Conservation (phyloP, 2,113 vertebrate genomes). For the Centropus unirufus region DNA sequence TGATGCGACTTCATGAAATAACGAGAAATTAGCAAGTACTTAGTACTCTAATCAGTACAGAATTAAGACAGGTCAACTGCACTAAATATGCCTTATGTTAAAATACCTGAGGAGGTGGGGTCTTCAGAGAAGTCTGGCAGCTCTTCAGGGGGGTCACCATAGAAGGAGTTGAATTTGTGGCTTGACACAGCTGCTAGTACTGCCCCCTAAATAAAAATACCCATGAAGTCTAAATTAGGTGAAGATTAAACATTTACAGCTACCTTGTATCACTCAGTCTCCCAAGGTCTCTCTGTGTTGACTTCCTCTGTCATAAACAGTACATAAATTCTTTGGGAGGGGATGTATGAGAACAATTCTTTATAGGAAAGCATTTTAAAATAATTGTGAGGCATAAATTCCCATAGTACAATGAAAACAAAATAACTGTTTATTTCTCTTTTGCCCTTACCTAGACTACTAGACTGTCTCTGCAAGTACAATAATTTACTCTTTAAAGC, state of each 20-base stretch:
- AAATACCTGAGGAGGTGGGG: constrained; percentile 96
- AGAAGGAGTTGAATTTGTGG: constrained; percentile 98
- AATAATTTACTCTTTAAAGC: not conserved
- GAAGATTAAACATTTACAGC: not conserved
- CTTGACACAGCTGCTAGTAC: constrained; percentile 97
- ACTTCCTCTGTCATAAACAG: not conserved
- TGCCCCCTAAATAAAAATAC: constrained; percentile 84
- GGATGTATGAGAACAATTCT: not conserved
- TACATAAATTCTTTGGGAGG: not conserved
- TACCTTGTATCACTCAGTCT: not conserved
- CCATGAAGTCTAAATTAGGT: constrained; percentile 39
- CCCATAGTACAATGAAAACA: not conserved
- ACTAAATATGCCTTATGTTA: not conserved
- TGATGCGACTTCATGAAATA: not conserved
- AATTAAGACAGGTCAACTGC: not conserved
- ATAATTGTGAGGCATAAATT: not conserved
- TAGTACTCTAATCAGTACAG: not conserved
- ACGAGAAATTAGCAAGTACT: not conserved
- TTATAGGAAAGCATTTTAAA: not conserved
- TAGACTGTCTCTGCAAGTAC: not conserved
- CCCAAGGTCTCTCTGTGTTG: not conserved
- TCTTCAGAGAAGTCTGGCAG: constrained; percentile 96
- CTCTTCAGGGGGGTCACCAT: constrained; percentile 96
- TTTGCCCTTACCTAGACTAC: not conserved
- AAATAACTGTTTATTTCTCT: not conserved